A percentile compares a stretch with the other conserved stretches of the same genome.
These are phyloP conservation scores for Plebejus melissa DNA, from an alignment of 2,888 invertebrate species.

Conservation along the genomic window DNA sequence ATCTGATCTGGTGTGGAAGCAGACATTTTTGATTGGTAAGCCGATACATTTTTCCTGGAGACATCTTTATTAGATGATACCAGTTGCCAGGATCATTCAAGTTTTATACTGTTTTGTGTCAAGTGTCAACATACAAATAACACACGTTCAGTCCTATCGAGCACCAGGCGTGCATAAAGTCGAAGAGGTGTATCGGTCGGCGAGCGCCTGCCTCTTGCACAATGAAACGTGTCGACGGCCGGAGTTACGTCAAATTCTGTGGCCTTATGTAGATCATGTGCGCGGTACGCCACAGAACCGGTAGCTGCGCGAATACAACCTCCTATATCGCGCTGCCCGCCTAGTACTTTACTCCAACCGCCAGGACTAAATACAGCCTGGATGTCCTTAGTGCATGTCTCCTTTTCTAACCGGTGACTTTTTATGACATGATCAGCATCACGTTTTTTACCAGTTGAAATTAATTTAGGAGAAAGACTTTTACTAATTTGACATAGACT, in stretches of 20 bases:
- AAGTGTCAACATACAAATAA: neutral
- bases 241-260: slow-evolving; percentile 45
- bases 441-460: neutral
- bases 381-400: slow-evolving; percentile 17
- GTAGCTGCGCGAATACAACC: slow-evolving; percentile 21
- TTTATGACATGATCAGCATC: neutral
- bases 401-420: neutral
- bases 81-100: neutral
- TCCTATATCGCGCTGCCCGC: slow-evolving; percentile 52
- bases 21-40: neutral
- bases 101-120: neutral
- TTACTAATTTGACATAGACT: neutral
- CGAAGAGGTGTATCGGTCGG: slow-evolving; percentile 52
- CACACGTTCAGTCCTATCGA: slow-evolving; percentile 25
- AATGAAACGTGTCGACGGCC: slow-evolving; percentile 58
- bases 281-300: slow-evolving; percentile 54
- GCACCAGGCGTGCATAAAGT: slow-evolving; percentile 65
- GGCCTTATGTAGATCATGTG: slow-evolving; percentile 65
- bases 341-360: slow-evolving; percentile 57
- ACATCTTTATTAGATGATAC: neutral
- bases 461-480: neutral
- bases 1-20: neutral
- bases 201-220: slow-evolving; percentile 55
- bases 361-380: slow-evolving; percentile 54
- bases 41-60: neutral